Evolutionary conservation across 1,140 invertebrate species (phyloP).

Genomic region (Zaprionus lachaisei): DNA sequence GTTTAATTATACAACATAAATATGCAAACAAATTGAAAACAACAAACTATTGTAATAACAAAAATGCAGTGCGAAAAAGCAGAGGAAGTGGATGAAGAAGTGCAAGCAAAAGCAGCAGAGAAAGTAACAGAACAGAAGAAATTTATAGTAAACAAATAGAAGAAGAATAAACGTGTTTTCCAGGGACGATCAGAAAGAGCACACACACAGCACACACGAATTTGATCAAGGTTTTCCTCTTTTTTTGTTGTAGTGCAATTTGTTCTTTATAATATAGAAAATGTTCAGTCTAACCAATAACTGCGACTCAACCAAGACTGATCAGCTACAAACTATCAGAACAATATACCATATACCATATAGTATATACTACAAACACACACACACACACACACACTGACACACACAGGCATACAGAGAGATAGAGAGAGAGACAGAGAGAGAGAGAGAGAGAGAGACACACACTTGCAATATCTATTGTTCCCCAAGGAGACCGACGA

Average conservation of each 20-base stretch:
- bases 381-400: not conserved
- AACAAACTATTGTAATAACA: conserved; percentile 13
- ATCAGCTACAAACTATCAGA: conserved; percentile 8
- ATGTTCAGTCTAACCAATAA: conserved; percentile 12
- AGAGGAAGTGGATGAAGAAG: not conserved
- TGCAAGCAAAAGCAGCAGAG: not conserved
- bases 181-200: conserved; percentile 2
- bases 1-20: conserved; percentile 53
- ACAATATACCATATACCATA: conserved; percentile 4
- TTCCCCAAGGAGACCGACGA: not conserved
- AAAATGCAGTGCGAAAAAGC: not conserved
- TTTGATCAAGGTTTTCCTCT: not conserved
- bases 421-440: too few relatives aligned
- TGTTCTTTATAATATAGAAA: not conserved
- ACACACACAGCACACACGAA: not conserved
- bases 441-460: not conserved
- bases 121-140: not conserved
- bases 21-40: conserved; percentile 13
- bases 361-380: not conserved
- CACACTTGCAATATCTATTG: not conserved
- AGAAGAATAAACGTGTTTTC: not conserved
- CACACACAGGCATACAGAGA: not conserved
- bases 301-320: conserved; percentile 7
- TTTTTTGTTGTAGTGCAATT: conserved; percentile 2
- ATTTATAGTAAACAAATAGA: not conserved